Percentiles rank a stretch among this genome's conserved stretches.
phyloP scores from a whole-genome alignment of 2,888 invertebrate species.

The Erebia aethiops region DNA sequence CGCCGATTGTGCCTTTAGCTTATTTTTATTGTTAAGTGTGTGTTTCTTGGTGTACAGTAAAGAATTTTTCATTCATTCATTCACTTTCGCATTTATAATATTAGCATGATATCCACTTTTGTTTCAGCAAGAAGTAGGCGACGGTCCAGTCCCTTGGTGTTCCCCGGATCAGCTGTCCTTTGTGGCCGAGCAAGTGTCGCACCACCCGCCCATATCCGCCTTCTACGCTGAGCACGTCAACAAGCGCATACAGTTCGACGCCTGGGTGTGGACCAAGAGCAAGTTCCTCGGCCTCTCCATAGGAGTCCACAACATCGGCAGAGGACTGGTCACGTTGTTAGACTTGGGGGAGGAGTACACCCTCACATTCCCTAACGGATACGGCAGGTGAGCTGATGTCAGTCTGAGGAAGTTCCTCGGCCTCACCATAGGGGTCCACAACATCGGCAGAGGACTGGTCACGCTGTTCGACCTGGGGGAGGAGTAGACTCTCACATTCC shows the following conservation, averaged over 20 bases:
- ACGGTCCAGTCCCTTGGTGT: constrained; percentile 97
- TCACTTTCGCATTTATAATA: too few relatives aligned
- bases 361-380: constrained; percentile 98
- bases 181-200: constrained; percentile 99
- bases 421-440: constrained; percentile 98
- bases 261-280: constrained; percentile 99
- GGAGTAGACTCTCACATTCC: constrained; percentile 69
- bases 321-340: constrained; percentile 94
- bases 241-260: constrained; percentile 96
- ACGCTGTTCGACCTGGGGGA: constrained; percentile 94
- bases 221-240: constrained; percentile 98
- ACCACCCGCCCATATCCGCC: constrained; percentile 99
- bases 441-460: constrained; percentile 97
- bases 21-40: too few relatives aligned
- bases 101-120: too few relatives aligned
- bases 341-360: constrained; percentile 97
- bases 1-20: too few relatives aligned
- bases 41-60: too few relatives aligned
- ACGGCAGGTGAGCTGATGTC: constrained; percentile 87
- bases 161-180: constrained; percentile 94
- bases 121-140: constrained; percentile 79
- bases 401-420: constrained; percentile 96
- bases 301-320: constrained; percentile 98
- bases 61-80: too few relatives aligned
- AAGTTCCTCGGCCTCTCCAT: constrained; percentile 99